A percentile compares a stretch with the other conserved stretches of the same genome.
phyloP scores from a whole-genome alignment of 2,888 invertebrate genomes.

The Argyresthia goedartella region DNA sequence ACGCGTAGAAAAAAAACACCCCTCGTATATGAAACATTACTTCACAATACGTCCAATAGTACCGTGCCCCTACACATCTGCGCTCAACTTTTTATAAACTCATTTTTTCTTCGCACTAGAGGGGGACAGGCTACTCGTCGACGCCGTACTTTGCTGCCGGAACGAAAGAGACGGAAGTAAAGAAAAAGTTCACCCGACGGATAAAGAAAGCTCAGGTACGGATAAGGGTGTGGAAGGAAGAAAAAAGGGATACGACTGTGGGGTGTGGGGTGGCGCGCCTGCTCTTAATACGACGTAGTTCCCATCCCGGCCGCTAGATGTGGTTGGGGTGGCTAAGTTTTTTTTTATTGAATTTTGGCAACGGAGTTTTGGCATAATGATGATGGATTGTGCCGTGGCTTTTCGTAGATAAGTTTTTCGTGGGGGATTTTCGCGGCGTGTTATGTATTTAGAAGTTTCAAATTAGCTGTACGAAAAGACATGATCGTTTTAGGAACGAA shows the following conservation, averaged over 20 bases:
- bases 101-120: constrained; percentile 59
- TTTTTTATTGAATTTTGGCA: constrained; percentile 65
- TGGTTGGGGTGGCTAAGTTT: constrained; percentile 47
- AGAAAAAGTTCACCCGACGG: constrained; percentile 60
- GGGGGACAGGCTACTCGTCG: constrained; percentile 21
- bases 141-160: constrained; percentile 8
- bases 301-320: constrained; percentile 55
- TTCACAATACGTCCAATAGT: constrained; percentile 56
- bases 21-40: constrained; percentile 64
- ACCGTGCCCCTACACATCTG: constrained; percentile 48
- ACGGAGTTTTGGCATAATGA: constrained; percentile 63
- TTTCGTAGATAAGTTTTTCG: constrained; percentile 58
- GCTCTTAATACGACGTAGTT: constrained; percentile 36
- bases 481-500: neutral
- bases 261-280: constrained; percentile 42
- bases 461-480: constrained; percentile 30
- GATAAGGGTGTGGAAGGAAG: constrained; percentile 67
- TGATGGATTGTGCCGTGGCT: constrained; percentile 66
- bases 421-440: constrained; percentile 41
- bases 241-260: constrained; percentile 63
- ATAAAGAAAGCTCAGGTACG: constrained; percentile 70
- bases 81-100: constrained; percentile 62
- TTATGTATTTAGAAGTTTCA: constrained; percentile 58
- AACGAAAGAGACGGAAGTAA: constrained; percentile 43
- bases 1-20: constrained; percentile 52